phyloP scores from a whole-genome alignment of 2,113 vertebrate genomes.

The Ammospiza caudacuta region DNA sequence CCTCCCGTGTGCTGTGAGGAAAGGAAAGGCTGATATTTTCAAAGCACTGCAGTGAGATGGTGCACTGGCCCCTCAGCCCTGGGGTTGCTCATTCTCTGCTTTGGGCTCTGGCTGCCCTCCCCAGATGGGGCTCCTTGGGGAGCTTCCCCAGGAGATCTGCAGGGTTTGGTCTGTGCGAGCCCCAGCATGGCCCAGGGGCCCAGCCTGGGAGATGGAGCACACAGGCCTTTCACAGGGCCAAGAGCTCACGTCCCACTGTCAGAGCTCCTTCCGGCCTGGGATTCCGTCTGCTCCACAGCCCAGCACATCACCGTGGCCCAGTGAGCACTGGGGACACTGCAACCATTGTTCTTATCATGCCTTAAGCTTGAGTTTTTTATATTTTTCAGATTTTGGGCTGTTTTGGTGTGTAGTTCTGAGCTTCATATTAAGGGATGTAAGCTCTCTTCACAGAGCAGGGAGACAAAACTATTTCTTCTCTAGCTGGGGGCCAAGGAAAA shows the following conservation, averaged over 20 bases:
- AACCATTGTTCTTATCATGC: background rate
- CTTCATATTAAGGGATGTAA: background rate
- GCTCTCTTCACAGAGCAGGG: background rate
- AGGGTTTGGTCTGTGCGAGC: background rate
- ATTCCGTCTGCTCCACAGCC: background rate
- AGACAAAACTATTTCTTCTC: background rate
- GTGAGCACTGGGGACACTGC: rapidly evolving
- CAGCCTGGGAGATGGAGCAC: background rate
- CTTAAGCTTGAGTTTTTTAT: background rate
- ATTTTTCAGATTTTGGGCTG: background rate
- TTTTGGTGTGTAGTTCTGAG: background rate
- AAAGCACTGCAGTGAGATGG: rapidly evolving
- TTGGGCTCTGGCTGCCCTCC: background rate
- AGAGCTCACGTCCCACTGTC: background rate
- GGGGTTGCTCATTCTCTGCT: background rate
- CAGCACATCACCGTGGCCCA: rapidly evolving
- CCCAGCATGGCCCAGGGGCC: background rate
- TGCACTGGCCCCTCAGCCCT: background rate
- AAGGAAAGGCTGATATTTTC: background rate
- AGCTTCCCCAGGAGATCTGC: background rate
- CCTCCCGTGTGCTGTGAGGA: background rate
- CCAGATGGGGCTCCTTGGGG: background rate
- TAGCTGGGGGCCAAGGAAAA: background rate
- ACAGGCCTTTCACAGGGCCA: background rate
- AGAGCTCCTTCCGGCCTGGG: background rate